These are phyloP conservation scores for Spodoptera picta DNA, from an alignment of 2,888 invertebrate genomes.

Conservation along the genomic window DNA sequence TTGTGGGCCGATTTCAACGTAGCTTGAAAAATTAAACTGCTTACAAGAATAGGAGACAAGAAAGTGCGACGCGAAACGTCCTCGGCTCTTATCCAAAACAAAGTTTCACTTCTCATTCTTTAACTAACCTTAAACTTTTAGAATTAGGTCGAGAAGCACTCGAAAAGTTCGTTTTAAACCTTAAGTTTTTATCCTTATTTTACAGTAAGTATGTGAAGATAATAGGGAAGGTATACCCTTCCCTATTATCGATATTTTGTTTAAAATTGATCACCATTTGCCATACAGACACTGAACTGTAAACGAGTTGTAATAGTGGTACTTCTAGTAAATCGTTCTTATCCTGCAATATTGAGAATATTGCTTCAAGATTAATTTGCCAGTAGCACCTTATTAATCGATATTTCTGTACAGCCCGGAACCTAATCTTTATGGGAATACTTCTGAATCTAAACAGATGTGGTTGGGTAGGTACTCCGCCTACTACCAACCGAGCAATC, in stretches of 20 bases:
- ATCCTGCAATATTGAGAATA: conserved; percentile 11
- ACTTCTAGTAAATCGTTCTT: conserved; percentile 9
- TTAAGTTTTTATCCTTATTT: not conserved
- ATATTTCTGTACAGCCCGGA: conserved; percentile 3
- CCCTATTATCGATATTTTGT: conserved; percentile 8
- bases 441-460: conserved; percentile 19
- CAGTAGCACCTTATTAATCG: conserved; percentile 14
- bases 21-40: too few relatives aligned
- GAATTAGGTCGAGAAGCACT: conserved; percentile 31
- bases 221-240: too few relatives aligned
- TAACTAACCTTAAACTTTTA: conserved; percentile 17
- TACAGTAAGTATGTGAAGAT: too few relatives aligned
- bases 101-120: conserved; percentile 8
- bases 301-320: conserved; percentile 6
- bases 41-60: too few relatives aligned
- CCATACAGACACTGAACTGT: not conserved
- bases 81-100: conserved; percentile 6
- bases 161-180: not conserved
- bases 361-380: conserved; percentile 2
- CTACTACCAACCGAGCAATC: not conserved
- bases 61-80: not conserved
- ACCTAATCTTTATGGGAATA: conserved; percentile 25
- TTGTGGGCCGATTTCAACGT: too few relatives aligned
- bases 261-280: too few relatives aligned
- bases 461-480: not conserved